These are phyloP conservation scores for Perizoma flavofasciatum DNA, from an alignment of 2,888 invertebrate species.

Conservation along the genomic window DNA sequence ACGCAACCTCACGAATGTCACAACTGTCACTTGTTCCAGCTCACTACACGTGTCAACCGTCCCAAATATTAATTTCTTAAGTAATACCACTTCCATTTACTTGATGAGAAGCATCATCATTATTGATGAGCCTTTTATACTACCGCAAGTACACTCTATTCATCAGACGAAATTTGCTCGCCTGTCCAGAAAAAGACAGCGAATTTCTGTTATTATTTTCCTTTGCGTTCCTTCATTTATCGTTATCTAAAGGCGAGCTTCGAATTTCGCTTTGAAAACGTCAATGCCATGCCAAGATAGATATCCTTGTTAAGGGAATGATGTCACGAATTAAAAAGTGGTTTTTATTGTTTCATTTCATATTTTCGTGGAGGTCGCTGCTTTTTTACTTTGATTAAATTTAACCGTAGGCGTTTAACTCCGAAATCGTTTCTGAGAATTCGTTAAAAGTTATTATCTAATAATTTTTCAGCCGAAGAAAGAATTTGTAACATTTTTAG, in stretches of 20 bases:
- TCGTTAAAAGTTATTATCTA: too few relatives aligned
- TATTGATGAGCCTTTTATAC: slow-evolving; percentile 58
- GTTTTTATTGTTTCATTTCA: slow-evolving; percentile 37
- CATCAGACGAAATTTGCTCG: slow-evolving; percentile 51
- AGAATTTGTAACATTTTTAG: too few relatives aligned
- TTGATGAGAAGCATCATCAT: slow-evolving; percentile 60
- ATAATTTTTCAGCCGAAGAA: too few relatives aligned
- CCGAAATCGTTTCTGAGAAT: too few relatives aligned
- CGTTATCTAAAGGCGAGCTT: slow-evolving; percentile 32
- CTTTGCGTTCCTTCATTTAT: slow-evolving; percentile 28
- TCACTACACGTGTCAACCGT: slow-evolving; percentile 44
- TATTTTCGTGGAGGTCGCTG: slow-evolving; percentile 10
- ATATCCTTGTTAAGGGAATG: slow-evolving; percentile 17
- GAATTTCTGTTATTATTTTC: slow-evolving; percentile 44
- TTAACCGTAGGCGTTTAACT: too few relatives aligned
- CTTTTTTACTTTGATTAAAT: too few relatives aligned
- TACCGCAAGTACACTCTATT: slow-evolving; percentile 44
- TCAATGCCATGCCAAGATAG: slow-evolving; percentile 10
- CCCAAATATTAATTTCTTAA: slow-evolving; percentile 71
- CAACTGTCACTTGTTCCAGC: slow-evolving; percentile 39
- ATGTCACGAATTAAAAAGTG: slow-evolving; percentile 40
- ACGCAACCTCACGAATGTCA: slow-evolving; percentile 36
- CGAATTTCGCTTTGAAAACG: slow-evolving; percentile 26
- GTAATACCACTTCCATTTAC: slow-evolving; percentile 63
- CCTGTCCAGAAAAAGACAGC: slow-evolving; percentile 44